These are phyloP conservation scores for Notospermus geniculatus DNA, from an alignment of 1,140 invertebrate species.

Conservation along the genomic window DNA sequence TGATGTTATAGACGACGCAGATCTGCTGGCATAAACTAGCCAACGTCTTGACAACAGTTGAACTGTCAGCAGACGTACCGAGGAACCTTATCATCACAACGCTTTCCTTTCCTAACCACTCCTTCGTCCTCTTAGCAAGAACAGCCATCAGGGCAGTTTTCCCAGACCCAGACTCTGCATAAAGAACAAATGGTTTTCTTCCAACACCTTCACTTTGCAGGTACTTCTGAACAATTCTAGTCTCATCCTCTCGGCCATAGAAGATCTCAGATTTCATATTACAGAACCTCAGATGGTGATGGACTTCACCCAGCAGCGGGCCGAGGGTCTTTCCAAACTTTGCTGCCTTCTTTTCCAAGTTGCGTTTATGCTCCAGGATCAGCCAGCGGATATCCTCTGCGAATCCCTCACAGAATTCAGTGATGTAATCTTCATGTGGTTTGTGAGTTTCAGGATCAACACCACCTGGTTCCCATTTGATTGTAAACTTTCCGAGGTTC, in stretches of 20 bases:
- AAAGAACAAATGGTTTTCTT: conserved; percentile 34
- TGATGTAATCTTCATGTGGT: conserved; percentile 36
- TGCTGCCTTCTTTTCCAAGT: conserved; percentile 43
- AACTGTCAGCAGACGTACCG: conserved; percentile 31
- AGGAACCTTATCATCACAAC: conserved; percentile 36
- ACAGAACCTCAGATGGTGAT: conserved; percentile 93
- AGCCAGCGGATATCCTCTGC: conserved; percentile 27
- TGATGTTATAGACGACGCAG: conserved; percentile 1
- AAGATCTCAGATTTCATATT: conserved; percentile 67
- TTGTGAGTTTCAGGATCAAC: conserved; percentile 26
- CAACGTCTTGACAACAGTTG: too few relatives aligned
- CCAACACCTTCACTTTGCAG: conserved; percentile 22
- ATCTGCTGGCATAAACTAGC: too few relatives aligned
- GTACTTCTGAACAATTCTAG: conserved; percentile 27
- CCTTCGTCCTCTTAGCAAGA: conserved; percentile 28
- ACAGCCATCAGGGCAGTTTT: conserved; percentile 42
- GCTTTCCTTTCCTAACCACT: conserved; percentile 30
- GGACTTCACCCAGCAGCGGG: conserved; percentile 65
- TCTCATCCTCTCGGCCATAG: conserved; percentile 27
- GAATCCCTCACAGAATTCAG: conserved; percentile 35
- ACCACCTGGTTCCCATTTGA: conserved; percentile 29
- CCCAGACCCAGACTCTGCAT: conserved; percentile 36
- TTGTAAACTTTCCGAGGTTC: conserved; percentile 15
- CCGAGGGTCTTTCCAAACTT: too few relatives aligned
- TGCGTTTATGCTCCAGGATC: conserved; percentile 27